These are phyloP conservation scores for Macaria liturata DNA, from an alignment of 2,888 invertebrate species.

Conservation along the genomic window DNA sequence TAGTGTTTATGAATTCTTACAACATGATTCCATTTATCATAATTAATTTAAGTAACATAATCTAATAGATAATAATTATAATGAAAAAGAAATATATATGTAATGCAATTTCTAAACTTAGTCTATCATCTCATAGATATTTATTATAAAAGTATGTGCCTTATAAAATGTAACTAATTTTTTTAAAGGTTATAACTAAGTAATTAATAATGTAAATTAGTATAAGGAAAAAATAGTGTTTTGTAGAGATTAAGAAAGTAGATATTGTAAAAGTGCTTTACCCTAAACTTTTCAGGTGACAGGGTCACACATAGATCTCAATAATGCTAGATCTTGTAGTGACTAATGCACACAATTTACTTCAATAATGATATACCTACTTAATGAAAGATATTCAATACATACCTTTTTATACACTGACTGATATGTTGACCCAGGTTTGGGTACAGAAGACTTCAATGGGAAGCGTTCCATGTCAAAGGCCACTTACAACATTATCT, in stretches of 20 bases:
- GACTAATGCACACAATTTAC: neutral
- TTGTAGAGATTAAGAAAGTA: neutral
- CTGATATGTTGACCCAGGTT: conserved; percentile 71
- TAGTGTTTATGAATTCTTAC: no score
- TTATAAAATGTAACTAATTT: no score
- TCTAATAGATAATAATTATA: no score
- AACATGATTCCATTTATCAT: no score
- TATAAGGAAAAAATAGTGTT: neutral
- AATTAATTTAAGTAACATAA: no score
- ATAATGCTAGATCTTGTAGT: neutral
- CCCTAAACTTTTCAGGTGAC: neutral
- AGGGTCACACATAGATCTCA: neutral
- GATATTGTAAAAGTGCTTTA: neutral
- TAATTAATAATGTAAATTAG: no score
- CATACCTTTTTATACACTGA: conserved; percentile 75
- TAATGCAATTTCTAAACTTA: no score
- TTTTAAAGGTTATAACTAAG: no score
- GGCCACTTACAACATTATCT: conserved; percentile 1
- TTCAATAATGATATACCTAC: neutral
- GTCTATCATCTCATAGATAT: no score
- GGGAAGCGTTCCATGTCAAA: conserved; percentile 74
- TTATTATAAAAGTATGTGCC: no score
- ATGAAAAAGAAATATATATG: no score
- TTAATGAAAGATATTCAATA: neutral
- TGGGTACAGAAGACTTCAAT: conserved; percentile 64